Base-by-base conservation (phyloP, 1,140 invertebrate species). In the Heliothis virescens region DNA sequence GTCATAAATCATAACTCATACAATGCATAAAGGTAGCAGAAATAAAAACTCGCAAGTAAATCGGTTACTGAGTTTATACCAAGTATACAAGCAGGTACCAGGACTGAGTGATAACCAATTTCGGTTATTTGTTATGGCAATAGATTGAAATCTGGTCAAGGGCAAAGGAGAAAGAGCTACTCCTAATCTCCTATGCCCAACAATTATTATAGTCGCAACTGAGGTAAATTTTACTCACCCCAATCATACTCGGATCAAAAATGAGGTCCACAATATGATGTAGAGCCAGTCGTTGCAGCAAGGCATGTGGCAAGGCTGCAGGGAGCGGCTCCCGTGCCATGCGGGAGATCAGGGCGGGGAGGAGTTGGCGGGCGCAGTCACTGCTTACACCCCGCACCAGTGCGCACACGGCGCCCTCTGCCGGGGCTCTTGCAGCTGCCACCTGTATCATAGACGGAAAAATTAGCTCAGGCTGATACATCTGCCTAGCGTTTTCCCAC, bases 361-460 rank as follows among this genome's bases (percentile, higher is more conserved):
- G 87, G 11, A 91, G 85, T 59, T 86, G 84, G n/a, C 90, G 83
- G 0, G 87, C 83, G 75, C 89, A 93, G 59, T 87, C 87, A 77
- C 85, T 88, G 81, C 88, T 92, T 21, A 82, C 87, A 21, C 81
- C 82, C 13, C 89, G 89, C 9, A 94, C 86, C 50, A 91, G 83
- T 12, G 89, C 93, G 67, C 94, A 89, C 12, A 94, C 88, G 4
- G 91, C 92, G 2, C 93, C 91, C 79, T 94, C 93, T 3, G 91
- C 91, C 15, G 93, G 93, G 0, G 91, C 92, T 55, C 89, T 74
- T 0, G 92, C 89, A 18, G 92, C 88, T n/a, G 90, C 81, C 13
- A 94, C 91, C 93, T 94, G 73, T 21, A 3, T 1, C 47, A 76
- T 15, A 74, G 41, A 62, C 26, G 34, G 9, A 26, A 10, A 73